Base-by-base conservation (phyloP, 2,113 vertebrate species). In the Alethe diademata region DNA sequence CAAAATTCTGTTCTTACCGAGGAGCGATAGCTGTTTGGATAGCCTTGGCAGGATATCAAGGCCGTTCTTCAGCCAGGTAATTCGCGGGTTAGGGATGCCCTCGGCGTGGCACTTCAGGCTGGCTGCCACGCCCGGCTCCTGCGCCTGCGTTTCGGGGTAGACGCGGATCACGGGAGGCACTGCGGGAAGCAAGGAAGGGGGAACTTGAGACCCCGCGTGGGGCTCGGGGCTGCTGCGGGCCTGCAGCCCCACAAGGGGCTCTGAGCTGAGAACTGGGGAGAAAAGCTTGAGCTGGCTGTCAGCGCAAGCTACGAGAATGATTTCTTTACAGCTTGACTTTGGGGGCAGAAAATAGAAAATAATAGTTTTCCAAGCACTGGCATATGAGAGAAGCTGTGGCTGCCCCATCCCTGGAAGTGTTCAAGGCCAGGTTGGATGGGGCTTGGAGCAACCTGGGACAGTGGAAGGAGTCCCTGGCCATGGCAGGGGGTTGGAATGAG, bases 91-190 rank as follows among this genome's bases (percentile, higher is more conserved):
- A 17, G 99, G 99, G 83, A 99, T 99, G 95, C 99, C 99, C 61
- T 99, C 99, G 0, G 99, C 99, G 0, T 99, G 98, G 88, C 99
- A 99, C 50, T 94, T 97, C 56, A 99, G 98, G 94, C 99, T 99
- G 14, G 99, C 99, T 0, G 98, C 98, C 50, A 99, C 97, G 0
- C 99, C 99, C 0, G 99, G 99, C 96, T 99, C 99, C 97, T 99
- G 99, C 3, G 99, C 99, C 96, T 99, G 99, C 2, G 98, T 98
- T 90, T 99, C 99, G 0, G 99, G 99, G 87, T 99, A 99, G 40
- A 99, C 99, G 1, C 99, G 98, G 90, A 99, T 99, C 97, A 99
- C 99, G 0, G 99, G 99, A 15, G 99, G 99, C 94, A 99, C 99
- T 99, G 98, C 1, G 69, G 96, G 96, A 12, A 92, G 83, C 36